Evolutionary conservation across 2,888 invertebrate genomes (phyloP).

Genomic region (Hofmannophila pseudospretella): DNA sequence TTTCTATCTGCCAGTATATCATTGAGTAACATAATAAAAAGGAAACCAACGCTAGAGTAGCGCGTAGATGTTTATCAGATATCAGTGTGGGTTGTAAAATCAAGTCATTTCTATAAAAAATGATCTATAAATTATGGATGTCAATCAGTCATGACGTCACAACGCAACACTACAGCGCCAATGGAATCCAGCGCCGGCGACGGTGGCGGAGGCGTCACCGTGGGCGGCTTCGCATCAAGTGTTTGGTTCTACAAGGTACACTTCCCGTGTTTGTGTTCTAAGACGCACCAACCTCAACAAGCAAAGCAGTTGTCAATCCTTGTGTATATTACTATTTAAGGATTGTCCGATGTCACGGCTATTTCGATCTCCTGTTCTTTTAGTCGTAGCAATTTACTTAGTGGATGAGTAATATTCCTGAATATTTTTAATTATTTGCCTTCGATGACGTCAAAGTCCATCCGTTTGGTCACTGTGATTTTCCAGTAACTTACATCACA

Average conservation of each 20-base stretch:
- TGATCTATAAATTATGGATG: slow-evolving; percentile 17
- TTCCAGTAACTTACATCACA: too few species aligned
- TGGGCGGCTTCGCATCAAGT: slow-evolving; percentile 47
- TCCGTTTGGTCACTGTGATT: too few species aligned
- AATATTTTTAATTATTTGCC: slow-evolving; percentile 16
- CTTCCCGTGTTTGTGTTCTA: slow-evolving; percentile 36
- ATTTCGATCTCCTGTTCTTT: neutral
- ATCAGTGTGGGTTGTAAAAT: too few species aligned
- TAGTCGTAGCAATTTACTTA: neutral
- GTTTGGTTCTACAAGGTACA: slow-evolving; percentile 37
- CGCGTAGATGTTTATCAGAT: too few species aligned
- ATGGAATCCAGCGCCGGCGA: slow-evolving; percentile 21
- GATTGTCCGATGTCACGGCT: slow-evolving; percentile 15
- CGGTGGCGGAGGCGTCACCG: slow-evolving; percentile 41
- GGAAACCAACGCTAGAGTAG: too few species aligned
- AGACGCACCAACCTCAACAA: slow-evolving; percentile 49
- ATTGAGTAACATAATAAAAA: too few species aligned
- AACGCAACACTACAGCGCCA: slow-evolving; percentile 13
- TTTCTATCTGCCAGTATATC: too few species aligned
- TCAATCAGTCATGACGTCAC: slow-evolving; percentile 32
- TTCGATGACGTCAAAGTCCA: slow-evolving; percentile 4
- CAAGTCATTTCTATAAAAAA: slow-evolving; percentile 7
- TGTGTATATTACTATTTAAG: slow-evolving; percentile 58
- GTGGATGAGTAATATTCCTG: slow-evolving; percentile 25
- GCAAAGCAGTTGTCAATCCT: slow-evolving; percentile 20